Evolutionary conservation across 92 coral and sea anemone genomes (phyloP).

Genomic region (Heliopora coerulea): DNA sequence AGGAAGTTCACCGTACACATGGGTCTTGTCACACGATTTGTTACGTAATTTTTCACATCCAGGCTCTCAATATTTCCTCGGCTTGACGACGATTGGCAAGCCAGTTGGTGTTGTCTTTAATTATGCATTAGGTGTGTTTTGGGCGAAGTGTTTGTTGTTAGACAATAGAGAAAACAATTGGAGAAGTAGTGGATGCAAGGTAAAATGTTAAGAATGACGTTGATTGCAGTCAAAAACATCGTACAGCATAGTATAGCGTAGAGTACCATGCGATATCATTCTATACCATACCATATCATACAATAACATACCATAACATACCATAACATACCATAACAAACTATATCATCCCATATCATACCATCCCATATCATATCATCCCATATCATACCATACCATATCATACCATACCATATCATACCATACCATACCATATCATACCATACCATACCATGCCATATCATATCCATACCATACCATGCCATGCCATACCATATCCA

Average conservation of each 20-base stretch:
- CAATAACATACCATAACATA: no score
- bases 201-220: no score
- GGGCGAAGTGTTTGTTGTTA: constrained; percentile 69
- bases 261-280: no score
- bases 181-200: constrained; percentile 86
- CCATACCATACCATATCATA: constrained; percentile 9
- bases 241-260: no score
- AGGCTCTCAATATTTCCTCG: constrained; percentile 58
- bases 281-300: no score
- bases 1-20: constrained; percentile 5
- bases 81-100: constrained; percentile 56
- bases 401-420: constrained; percentile 15
- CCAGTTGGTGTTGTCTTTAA: neutral
- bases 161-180: constrained; percentile 71
- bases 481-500: constrained; percentile 19
- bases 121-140: constrained; percentile 1
- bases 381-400: constrained; percentile 32
- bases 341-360: no score
- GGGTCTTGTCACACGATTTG: constrained; percentile 29
- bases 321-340: no score
- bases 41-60: constrained; percentile 10
- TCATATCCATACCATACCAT: constrained; percentile 26
- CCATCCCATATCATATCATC: no score
- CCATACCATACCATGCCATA: constrained; percentile 7
- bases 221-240: no score